phyloP scores from a whole-genome alignment of 1,140 invertebrate species.

The Araneus ventricosus region DNA sequence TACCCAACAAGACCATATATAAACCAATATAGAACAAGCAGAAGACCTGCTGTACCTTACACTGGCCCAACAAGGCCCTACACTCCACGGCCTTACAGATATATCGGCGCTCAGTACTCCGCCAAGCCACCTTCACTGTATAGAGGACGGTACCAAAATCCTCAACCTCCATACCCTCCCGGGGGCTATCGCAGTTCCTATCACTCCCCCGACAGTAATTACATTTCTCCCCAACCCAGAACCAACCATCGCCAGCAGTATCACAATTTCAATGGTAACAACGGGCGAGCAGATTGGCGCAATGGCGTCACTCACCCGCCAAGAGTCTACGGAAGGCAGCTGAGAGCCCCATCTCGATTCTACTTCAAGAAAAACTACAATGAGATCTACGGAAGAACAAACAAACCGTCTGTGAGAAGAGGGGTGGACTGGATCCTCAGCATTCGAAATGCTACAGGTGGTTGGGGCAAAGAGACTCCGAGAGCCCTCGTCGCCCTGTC shows the following conservation, averaged over 20 bases:
- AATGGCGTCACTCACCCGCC: neutral
- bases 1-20: neutral
- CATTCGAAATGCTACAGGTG: neutral
- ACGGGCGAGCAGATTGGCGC: neutral
- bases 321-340: neutral
- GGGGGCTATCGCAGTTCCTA: neutral
- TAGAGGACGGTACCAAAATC: neutral
- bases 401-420: neutral
- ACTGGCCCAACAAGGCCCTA: neutral
- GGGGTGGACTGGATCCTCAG: neutral
- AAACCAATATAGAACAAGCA: neutral
- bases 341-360: neutral
- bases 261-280: neutral
- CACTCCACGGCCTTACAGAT: neutral
- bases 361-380: neutral
- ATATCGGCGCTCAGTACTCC: neutral
- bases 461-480: constrained; percentile 22
- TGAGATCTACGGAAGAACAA: neutral
- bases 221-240: too few species aligned
- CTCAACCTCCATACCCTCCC: neutral
- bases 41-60: neutral
- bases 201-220: neutral
- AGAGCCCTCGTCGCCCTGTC: constrained; percentile 23
- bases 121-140: neutral
- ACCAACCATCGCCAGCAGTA: neutral